Evolutionary conservation across 1,140 invertebrate species (phyloP), one percentile per base, ranked within the genome.

Genomic region (Dendrolimus kikuchii): DNA sequence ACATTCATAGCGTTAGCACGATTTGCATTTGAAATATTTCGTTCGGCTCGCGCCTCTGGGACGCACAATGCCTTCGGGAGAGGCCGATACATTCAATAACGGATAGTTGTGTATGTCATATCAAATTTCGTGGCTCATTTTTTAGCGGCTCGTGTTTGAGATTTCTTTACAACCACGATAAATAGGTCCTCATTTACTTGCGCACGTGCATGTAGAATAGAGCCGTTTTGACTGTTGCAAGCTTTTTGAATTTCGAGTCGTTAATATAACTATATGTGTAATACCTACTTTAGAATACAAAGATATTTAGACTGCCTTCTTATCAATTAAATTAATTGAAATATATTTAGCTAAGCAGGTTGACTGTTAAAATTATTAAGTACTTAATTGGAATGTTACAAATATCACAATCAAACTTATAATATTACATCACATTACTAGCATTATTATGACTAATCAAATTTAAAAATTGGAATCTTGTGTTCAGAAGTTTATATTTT

Each of bases 21-120:
- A 86, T 86, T 86, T 86, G 82, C 81, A 86, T 86, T 83, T 82
- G 81, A 86, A 86, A 76, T 81, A 83, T 84, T 84, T 81, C 66
- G 75, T 83, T 68, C 59, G 71, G 64, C 71, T 77, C 74, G 77
- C 75, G 81, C 73, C 74, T 66, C 55, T 71, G 67, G 62, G 63
- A 73, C 63, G 59, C 58, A 83, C 77, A 81, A 81, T 82, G 63
- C 64, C 48, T 68, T 61, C 65, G 63, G 60, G 68, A 75, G 72
- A 76, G 61, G 23, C 57, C 67, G 67, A 59, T 63, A 57, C 48
- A 65, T 62, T 68, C 64, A 66, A 70, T 68, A 63, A 64, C 63
- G 64, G 62, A 65, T 63, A 54, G 50, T 53, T 57, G 57, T 53
- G 57, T 69, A 57, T 63, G 64, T 60, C 63, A 70, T 82, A 83